phyloP scores from a whole-genome alignment of 2,797 vertebrate species.

The Hozukius guyotensis region DNA sequence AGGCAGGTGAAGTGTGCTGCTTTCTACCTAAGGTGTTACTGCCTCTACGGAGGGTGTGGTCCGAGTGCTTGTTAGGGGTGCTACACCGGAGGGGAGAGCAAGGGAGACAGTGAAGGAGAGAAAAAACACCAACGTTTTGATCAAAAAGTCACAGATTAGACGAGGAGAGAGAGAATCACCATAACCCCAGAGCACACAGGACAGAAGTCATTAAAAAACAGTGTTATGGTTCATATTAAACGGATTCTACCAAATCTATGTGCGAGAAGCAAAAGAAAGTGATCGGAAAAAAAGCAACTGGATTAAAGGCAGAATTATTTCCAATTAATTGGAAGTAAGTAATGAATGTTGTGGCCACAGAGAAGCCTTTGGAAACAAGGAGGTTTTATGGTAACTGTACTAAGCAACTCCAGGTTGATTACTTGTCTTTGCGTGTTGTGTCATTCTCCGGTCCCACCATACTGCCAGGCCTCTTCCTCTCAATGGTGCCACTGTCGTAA shows the following conservation, averaged over 20 bases:
- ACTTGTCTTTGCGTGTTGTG: slow-evolving; percentile 92
- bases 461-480: slow-evolving; percentile 93
- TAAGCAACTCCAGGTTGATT: slow-evolving; percentile 2
- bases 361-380: neutral
- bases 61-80: slow-evolving; percentile 95
- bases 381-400: neutral
- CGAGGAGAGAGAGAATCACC: slow-evolving; percentile 51
- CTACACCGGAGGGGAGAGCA: slow-evolving; percentile 82
- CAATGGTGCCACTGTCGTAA: slow-evolving; percentile 87
- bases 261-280: slow-evolving; percentile 14
- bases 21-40: slow-evolving; percentile 96
- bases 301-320: slow-evolving; percentile 16
- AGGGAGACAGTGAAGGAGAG: slow-evolving; percentile 34
- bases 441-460: slow-evolving; percentile 92
- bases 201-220: slow-evolving; percentile 17
- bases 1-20: slow-evolving; percentile 95
- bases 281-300: slow-evolving; percentile 16
- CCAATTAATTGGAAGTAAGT: neutral
- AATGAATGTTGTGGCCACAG: neutral
- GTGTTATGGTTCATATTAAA: slow-evolving; percentile 1
- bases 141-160: slow-evolving; percentile 50
- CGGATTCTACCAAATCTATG: neutral
- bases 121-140: slow-evolving; percentile 60
- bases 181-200: slow-evolving; percentile 40
- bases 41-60: slow-evolving; percentile 92